These are phyloP conservation scores for Tachyglossus aculeatus DNA, from an alignment of 2,797 vertebrate species.

Conservation along the genomic window DNA sequence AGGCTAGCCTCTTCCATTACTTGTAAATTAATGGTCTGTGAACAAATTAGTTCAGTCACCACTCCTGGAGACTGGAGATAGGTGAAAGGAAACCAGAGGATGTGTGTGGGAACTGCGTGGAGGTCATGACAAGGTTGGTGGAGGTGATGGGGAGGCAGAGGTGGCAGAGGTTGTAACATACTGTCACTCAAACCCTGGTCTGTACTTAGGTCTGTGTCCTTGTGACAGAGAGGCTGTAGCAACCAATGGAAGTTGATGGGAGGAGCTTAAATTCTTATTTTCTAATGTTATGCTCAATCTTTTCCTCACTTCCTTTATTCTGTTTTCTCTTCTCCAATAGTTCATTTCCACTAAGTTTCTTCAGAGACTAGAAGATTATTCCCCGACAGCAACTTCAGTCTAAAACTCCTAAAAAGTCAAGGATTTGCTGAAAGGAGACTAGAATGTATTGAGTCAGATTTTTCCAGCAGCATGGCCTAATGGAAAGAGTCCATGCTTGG, in stretches of 20 bases:
- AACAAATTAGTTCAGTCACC: slow-evolving; percentile 64
- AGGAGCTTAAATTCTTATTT: neutral
- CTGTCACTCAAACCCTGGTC: neutral
- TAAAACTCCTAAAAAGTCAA: too few species aligned
- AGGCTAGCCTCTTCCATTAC: slow-evolving; percentile 35
- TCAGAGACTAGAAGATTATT: too few species aligned
- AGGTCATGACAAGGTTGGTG: slow-evolving; percentile 33
- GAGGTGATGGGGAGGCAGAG: neutral
- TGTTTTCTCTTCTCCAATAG: neutral
- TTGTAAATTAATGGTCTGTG: slow-evolving; percentile 68
- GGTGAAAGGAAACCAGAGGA: slow-evolving; percentile 53
- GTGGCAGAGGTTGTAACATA: slow-evolving; percentile 3
- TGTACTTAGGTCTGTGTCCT: neutral
- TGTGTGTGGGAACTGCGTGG: neutral
- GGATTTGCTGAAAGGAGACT: too few species aligned
- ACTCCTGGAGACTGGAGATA: slow-evolving; percentile 60
- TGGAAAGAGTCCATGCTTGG: too few species aligned
- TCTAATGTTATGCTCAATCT: too few species aligned
- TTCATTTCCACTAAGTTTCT: too few species aligned
- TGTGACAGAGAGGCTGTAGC: too few species aligned
- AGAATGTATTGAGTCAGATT: too few species aligned
- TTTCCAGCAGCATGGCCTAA: too few species aligned
- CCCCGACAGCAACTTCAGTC: too few species aligned
- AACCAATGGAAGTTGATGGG: too few species aligned
- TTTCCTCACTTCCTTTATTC: too few species aligned